Percentiles rank a stretch among this genome's conserved stretches.
phyloP scores from a whole-genome alignment of 2,113 vertebrate genomes.

The Prolemur simus region DNA sequence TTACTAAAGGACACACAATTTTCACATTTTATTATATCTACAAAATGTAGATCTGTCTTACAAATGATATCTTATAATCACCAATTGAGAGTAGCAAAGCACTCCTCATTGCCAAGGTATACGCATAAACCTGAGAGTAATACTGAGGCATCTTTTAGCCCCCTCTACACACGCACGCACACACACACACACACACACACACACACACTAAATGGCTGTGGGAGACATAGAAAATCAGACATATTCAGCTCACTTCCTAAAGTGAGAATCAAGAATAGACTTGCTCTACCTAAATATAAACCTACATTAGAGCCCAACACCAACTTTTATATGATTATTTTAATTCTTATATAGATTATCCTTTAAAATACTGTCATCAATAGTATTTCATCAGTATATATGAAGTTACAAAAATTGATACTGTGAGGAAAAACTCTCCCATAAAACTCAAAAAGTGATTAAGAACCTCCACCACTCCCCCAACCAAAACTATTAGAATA shows the following conservation, averaged over 20 bases:
- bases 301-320: neutral
- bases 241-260: neutral
- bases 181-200: neutral
- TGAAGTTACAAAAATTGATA: neutral
- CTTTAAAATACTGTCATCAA: neutral
- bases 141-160: neutral
- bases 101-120: neutral
- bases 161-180: neutral
- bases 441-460: neutral
- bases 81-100: neutral
- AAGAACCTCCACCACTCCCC: neutral
- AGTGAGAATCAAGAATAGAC: neutral
- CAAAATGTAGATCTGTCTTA: neutral
- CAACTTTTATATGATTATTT: conserved; percentile 27
- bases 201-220: neutral
- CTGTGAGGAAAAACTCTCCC: neutral
- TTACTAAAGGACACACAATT: neutral
- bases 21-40: neutral
- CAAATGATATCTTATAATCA: neutral
- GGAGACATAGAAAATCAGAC: neutral
- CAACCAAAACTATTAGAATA: neutral
- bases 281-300: neutral
- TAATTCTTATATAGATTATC: neutral
- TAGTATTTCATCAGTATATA: neutral
- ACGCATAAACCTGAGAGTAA: neutral